Percentiles rank a stretch among this genome's conserved stretches.
These are phyloP conservation scores for Teinopalpus imperialis DNA, from an alignment of 2,888 invertebrate genomes.

Conservation along the genomic window DNA sequence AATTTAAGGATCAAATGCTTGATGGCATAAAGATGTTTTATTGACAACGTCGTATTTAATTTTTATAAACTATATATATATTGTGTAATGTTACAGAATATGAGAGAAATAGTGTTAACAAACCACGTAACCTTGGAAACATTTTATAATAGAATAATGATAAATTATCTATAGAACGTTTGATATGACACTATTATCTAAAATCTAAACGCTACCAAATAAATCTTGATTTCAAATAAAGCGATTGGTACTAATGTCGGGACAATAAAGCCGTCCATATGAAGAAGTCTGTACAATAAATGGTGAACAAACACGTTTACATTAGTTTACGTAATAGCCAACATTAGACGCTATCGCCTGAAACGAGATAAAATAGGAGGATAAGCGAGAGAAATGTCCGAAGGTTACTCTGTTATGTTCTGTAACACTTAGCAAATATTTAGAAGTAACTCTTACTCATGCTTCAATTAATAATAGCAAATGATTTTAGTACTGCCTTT, in stretches of 20 bases:
- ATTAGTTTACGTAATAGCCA: conserved; percentile 59
- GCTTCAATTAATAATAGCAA: neutral
- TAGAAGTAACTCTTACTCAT: neutral
- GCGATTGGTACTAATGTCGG: neutral
- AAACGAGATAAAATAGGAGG: conserved; percentile 47
- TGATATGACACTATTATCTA: too few relatives aligned
- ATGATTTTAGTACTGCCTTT: too few relatives aligned
- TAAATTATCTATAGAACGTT: too few relatives aligned
- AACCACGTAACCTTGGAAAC: too few relatives aligned
- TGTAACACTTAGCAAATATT: conserved; percentile 3
- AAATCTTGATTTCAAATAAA: conserved; percentile 2
- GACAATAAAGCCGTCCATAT: neutral
- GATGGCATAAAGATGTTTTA: too few relatives aligned
- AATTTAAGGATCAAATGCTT: too few relatives aligned
- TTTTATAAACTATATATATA: too few relatives aligned
- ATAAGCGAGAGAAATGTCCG: conserved; percentile 16
- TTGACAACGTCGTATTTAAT: too few relatives aligned
- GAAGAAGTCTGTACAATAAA: conserved; percentile 36
- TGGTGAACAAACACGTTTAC: conserved; percentile 57
- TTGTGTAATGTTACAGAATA: too few relatives aligned
- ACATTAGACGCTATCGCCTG: conserved; percentile 52
- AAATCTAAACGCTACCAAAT: neutral
- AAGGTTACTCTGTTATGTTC: conserved; percentile 12
- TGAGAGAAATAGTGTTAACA: too few relatives aligned
- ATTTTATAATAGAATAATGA: too few relatives aligned